Percentiles rank a stretch among this genome's conserved stretches.
phyloP scores from a whole-genome alignment of 2,888 invertebrate genomes.

The Willowsia nigromaculata region DNA sequence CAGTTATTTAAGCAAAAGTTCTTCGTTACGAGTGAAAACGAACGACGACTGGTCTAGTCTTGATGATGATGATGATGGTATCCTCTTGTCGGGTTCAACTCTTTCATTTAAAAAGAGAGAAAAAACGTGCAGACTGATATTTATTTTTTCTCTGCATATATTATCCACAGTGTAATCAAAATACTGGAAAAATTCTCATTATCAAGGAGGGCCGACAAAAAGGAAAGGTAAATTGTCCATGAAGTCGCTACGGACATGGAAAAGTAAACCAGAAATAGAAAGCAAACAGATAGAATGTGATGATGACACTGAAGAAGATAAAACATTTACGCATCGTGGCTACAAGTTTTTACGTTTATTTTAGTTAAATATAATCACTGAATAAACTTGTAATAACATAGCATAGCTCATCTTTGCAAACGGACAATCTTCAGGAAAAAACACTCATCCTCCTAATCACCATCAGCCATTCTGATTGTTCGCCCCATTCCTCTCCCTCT shows the following conservation, averaged over 20 bases:
- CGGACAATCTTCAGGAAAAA: constrained; percentile 32
- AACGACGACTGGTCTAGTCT: neutral
- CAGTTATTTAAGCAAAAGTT: neutral
- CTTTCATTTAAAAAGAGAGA: neutral
- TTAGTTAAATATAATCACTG: neutral
- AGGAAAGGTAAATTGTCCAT: constrained; percentile 5
- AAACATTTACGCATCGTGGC: neutral
- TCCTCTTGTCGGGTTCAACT: neutral
- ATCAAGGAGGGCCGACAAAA: neutral
- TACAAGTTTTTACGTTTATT: neutral
- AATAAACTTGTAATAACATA: neutral
- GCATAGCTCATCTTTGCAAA: neutral
- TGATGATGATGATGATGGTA: neutral
- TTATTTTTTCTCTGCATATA: neutral
- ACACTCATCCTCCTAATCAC: constrained; percentile 24
- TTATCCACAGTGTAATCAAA: neutral
- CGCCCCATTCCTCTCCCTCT: neutral
- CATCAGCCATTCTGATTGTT: constrained; percentile 46
- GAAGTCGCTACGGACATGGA: neutral
- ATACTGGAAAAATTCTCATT: constrained; percentile 38
- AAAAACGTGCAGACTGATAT: neutral
- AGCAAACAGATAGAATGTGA: neutral
- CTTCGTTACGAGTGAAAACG: neutral
- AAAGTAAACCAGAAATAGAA: neutral
- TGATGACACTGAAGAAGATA: neutral